Evolutionary conservation across 2,797 vertebrate genomes (phyloP).

Genomic region (Myotis findleyi): DNA sequence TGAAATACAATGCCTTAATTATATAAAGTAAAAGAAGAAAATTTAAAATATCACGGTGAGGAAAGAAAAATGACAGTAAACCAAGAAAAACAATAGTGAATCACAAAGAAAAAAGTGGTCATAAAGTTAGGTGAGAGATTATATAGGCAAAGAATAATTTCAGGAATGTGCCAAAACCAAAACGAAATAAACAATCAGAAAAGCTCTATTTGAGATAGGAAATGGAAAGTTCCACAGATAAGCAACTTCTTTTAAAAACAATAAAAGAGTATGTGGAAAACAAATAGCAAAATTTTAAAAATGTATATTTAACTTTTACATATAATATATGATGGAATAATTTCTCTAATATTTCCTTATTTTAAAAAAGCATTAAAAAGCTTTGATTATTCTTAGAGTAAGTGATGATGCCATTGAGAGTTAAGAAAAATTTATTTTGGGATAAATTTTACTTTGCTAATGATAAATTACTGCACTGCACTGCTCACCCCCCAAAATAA

Average conservation of each 20-base stretch:
- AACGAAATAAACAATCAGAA: slow-evolving; percentile 5
- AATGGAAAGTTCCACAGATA: slow-evolving; percentile 45
- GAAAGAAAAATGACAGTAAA: background rate
- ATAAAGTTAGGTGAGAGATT: slow-evolving; percentile 49
- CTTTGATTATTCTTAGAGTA: background rate
- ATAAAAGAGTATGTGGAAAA: background rate
- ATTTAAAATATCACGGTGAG: background rate
- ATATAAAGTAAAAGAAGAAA: slow-evolving; percentile 21
- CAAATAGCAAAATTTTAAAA: background rate
- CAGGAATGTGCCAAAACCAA: slow-evolving; percentile 9
- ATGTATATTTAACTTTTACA: background rate
- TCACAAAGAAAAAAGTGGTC: background rate
- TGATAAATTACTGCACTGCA: background rate
- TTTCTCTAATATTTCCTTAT: background rate
- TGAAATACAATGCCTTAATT: background rate
- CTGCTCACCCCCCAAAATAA: too few species aligned
- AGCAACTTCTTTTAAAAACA: slow-evolving; percentile 52
- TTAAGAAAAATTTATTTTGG: background rate
- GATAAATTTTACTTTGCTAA: background rate
- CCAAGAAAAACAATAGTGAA: background rate
- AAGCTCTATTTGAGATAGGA: background rate
- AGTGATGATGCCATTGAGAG: background rate
- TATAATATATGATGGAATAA: background rate
- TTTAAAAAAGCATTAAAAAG: background rate
- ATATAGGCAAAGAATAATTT: background rate